Evolutionary conservation across 2,113 vertebrate genomes (phyloP).

Genomic region (Aythya baeri): DNA sequence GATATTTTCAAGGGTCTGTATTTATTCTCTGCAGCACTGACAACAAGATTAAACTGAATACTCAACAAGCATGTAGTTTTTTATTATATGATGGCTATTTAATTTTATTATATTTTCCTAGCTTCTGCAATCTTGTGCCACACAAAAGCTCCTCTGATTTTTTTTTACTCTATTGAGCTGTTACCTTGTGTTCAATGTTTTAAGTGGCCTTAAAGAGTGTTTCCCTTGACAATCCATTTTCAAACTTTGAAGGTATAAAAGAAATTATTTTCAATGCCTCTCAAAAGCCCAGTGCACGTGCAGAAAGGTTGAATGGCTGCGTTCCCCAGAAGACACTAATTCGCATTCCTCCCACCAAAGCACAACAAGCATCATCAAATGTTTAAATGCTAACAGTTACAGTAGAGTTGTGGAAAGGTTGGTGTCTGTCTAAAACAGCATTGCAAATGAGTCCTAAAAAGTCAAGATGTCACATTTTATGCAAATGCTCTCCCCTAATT

Average conservation of each 20-base stretch:
- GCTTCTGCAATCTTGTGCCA: neutral
- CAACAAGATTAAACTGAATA: constrained; percentile 62
- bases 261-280: constrained; percentile 14
- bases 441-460: neutral
- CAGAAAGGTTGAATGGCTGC: neutral
- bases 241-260: constrained; percentile 36
- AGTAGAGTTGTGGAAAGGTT: neutral
- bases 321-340: neutral
- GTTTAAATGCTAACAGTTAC: neutral
- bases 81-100: constrained; percentile 39
- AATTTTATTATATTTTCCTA: constrained; percentile 42
- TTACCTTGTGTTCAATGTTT: constrained; percentile 48
- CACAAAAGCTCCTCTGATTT: neutral
- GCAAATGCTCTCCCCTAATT: neutral
- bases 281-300: constrained; percentile 1
- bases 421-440: neutral
- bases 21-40: constrained; percentile 57
- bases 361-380: neutral
- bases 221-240: constrained; percentile 38
- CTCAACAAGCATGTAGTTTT: constrained; percentile 44
- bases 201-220: constrained; percentile 41
- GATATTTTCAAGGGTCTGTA: constrained; percentile 64
- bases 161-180: constrained; percentile 2
- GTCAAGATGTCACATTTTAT: neutral
- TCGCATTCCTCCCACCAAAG: neutral